A percentile compares a stretch with the other conserved stretches of the same genome.
Conservation (phyloP, 1,140 invertebrate genomes). For the Lithobius niger region DNA sequence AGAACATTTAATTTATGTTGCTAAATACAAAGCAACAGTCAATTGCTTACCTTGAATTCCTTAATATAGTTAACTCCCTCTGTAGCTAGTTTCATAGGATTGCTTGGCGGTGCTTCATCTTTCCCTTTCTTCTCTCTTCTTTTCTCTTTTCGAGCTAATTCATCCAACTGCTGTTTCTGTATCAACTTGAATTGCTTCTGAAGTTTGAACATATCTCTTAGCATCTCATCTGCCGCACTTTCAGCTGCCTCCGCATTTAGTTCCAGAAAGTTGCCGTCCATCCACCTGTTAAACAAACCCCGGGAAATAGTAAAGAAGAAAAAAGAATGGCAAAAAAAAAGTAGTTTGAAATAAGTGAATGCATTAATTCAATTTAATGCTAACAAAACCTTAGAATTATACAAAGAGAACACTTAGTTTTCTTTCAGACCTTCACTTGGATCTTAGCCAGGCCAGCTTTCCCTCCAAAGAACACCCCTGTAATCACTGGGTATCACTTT, state of each 20-base stretch:
- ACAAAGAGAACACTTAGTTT: too few species aligned
- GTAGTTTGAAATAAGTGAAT: too few species aligned
- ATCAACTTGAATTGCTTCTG: constrained; percentile 66
- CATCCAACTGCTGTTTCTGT: constrained; percentile 56
- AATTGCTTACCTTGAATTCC: constrained; percentile 48
- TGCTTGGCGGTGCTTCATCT: constrained; percentile 58
- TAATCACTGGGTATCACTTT: neutral
- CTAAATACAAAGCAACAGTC: too few species aligned
- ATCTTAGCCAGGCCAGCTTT: too few species aligned
- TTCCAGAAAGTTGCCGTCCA: constrained; percentile 79
- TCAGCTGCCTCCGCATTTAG: constrained; percentile 58
- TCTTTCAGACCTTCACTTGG: too few species aligned
- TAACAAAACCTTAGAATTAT: too few species aligned
- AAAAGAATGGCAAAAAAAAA: too few species aligned
- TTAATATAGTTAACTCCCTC: constrained; percentile 56
- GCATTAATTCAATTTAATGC: too few species aligned
- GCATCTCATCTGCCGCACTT: constrained; percentile 44
- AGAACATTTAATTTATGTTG: neutral
- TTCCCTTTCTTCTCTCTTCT: constrained; percentile 42
- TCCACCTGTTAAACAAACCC: constrained; percentile 43
- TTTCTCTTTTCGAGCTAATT: constrained; percentile 40
- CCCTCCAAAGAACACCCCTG: too few species aligned
- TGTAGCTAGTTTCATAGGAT: constrained; percentile 57
- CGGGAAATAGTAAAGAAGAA: too few species aligned
- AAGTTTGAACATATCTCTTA: constrained; percentile 52